phyloP scores from a whole-genome alignment of 2,888 invertebrate species.

The Nephrotoma appendiculata region DNA sequence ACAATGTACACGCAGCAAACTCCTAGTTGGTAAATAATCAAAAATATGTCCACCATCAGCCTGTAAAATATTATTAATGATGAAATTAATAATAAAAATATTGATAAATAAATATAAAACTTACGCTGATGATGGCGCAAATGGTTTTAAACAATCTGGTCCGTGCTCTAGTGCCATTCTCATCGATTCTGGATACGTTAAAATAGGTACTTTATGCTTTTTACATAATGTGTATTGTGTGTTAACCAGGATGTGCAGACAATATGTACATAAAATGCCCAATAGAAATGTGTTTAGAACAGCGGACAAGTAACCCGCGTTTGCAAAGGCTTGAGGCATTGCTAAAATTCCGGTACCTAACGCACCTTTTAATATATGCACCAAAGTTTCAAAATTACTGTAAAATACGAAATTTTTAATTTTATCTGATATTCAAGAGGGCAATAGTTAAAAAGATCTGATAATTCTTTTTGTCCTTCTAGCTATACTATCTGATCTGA shows the following conservation, averaged over 20 bases:
- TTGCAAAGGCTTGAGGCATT: constrained; percentile 82
- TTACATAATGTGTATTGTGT: constrained; percentile 49
- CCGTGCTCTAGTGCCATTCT: constrained; percentile 61
- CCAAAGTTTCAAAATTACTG: constrained; percentile 66
- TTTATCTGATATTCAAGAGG: not conserved
- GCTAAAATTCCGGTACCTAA: constrained; percentile 89
- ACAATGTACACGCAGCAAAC: constrained; percentile 79
- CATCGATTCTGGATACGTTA: constrained; percentile 78
- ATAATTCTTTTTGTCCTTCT: no score
- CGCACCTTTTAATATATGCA: constrained; percentile 80
- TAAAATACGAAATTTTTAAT: constrained; percentile 6
- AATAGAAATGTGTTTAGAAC: constrained; percentile 61
- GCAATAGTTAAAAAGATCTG: not conserved
- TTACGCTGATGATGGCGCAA: constrained; percentile 40
- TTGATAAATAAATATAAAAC: not conserved
- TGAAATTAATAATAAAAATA: not conserved
- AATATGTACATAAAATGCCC: constrained; percentile 69
- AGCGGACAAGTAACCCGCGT: constrained; percentile 70
- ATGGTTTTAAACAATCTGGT: constrained; percentile 44
- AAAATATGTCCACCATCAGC: constrained; percentile 48
- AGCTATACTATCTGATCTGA: no score
- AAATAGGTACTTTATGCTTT: constrained; percentile 49
- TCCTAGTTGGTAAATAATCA: constrained; percentile 73
- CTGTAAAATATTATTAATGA: constrained; percentile 32
- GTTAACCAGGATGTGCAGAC: constrained; percentile 62